Percentiles rank a stretch among this genome's conserved stretches.
These are phyloP conservation scores for Anoplius nigerrimus DNA, from an alignment of 2,888 invertebrate genomes.

Conservation along the genomic window DNA sequence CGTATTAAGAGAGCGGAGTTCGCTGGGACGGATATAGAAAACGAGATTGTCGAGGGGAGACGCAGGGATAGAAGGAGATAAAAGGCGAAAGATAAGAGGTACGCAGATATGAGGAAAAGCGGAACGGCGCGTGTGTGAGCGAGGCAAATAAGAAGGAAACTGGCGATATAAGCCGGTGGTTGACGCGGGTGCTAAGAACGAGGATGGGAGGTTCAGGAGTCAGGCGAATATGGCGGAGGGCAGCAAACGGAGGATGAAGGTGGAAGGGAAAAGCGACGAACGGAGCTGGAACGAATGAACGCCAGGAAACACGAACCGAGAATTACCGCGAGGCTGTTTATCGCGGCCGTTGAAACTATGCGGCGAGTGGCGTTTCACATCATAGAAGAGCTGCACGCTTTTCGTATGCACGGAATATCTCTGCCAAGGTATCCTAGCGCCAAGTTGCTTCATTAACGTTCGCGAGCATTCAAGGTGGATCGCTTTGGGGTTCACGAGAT, in stretches of 20 bases:
- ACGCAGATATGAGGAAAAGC: no score
- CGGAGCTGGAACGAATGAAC: no score
- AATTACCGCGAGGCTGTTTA: background rate
- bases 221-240: background rate
- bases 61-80: background rate
- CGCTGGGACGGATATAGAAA: no score
- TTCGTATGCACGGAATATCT: constrained; percentile 9
- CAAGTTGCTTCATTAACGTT: constrained; percentile 44
- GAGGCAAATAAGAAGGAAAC: no score
- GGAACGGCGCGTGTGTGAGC: no score
- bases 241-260: background rate
- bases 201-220: background rate
- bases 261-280: background rate
- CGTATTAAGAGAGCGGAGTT: no score
- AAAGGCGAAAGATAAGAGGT: background rate
- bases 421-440: background rate
- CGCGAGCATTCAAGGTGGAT: constrained; percentile 48
- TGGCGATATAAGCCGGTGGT: background rate
- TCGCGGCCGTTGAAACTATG: background rate
- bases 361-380: constrained; percentile 12
- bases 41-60: no score
- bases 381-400: constrained; percentile 19
- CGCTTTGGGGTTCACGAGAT: constrained; percentile 36
- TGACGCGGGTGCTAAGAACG: no score
- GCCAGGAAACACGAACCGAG: background rate